Base-by-base conservation (phyloP, 2,888 invertebrate genomes). In the Pristionchus maxplancki region DNA sequence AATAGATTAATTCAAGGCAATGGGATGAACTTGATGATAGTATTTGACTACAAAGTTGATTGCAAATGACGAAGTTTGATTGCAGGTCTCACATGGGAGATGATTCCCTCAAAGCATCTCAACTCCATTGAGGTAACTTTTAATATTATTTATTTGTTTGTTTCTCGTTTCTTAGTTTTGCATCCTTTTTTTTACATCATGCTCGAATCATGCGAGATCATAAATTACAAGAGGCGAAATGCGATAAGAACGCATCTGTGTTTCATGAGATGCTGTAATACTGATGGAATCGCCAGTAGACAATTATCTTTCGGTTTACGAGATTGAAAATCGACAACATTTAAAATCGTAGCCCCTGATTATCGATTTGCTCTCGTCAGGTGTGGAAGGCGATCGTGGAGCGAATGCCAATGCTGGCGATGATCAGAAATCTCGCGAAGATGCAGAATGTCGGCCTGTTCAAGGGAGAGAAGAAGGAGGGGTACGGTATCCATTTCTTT, bases 21-120 rank as follows among this genome's bases (percentile, higher is more conserved):
- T 17, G 3, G 53, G 53, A 53, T 17, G 17, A 53, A 17, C 11
- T 15, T 53, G 53, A 53, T 53, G 11, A 15, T 53, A 53, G 53
- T 53, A 58, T 4, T n/a, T 24, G 11, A 58, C 5, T 58, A 13
- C n/a, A 58, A 58, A 13, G 58, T 58, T 58, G 6, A 58, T 24
- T 17, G 5, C 17, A 28, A 28, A 64, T 28, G 64, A 4, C 24
- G n/a, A 67, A 13, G 24, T 28, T 48, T 11, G 24, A 11, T 48
- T 90, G 84, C 81, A 92, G 95, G 96, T 82, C 96, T 97, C 82
- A 96, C 96, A 13, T 95, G 97, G 64, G 96, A 96, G 92, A 96
- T 97, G 94, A 96, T 97, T 24, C 96, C 97, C 88, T 96, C 96
- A 11, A 96, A 96, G 92, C 95, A 97, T 89, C 95, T 97, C 78